Conservation (phyloP, 2,797 vertebrate species). For the Morus bassanus region DNA sequence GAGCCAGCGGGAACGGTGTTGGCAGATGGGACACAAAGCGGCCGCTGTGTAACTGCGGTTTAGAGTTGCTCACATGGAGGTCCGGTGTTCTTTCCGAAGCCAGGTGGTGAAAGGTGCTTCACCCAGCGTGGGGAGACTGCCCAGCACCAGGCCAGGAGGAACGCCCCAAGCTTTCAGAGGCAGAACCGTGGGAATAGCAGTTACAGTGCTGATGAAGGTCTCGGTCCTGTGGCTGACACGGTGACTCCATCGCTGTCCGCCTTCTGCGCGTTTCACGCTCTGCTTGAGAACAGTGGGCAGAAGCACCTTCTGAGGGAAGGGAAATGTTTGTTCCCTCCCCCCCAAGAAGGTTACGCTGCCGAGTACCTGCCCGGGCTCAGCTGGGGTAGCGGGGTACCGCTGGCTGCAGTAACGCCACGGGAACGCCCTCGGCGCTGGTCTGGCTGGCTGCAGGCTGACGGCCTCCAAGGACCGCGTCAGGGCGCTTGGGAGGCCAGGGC, state of each 20-base stretch:
- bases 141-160: not conserved
- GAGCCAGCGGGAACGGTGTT: rapidly evolving
- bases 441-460: too few relatives aligned
- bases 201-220: rapidly evolving
- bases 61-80: not conserved
- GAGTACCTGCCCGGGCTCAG: not conserved
- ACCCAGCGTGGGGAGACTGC: too few relatives aligned
- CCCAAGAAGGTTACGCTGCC: not conserved
- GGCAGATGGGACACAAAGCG: not conserved
- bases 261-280: rapidly evolving
- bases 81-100: rapidly evolving
- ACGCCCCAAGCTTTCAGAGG: rapidly evolving
- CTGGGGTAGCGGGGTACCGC: too few relatives aligned
- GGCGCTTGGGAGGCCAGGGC: not conserved
- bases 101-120: not conserved
- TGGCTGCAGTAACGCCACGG: not conserved
- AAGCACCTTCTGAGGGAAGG: too few relatives aligned
- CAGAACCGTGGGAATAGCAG: not conserved
- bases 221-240: rapidly evolving
- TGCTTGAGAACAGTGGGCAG: not conserved
- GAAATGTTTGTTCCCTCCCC: rapidly evolving
- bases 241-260: not conserved
- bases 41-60: not conserved
- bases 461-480: too few relatives aligned
- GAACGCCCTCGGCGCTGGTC: rapidly evolving